These are phyloP conservation scores for Xyrauchen texanus DNA, from an alignment of 2,113 vertebrate genomes.

Conservation along the genomic window DNA sequence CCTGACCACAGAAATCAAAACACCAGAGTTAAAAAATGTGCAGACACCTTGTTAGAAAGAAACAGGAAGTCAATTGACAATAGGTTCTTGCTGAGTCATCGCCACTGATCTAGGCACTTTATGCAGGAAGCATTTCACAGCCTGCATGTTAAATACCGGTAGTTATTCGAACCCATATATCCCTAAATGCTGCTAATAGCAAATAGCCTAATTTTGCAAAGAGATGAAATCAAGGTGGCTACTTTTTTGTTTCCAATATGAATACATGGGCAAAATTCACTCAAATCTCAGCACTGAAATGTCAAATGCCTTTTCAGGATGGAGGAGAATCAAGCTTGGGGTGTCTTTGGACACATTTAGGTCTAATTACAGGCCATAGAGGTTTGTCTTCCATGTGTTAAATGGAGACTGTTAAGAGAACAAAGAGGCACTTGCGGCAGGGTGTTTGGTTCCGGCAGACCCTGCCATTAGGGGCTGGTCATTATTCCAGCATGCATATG, in stretches of 20 bases:
- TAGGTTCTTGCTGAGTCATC: constrained; percentile 57
- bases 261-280: too few species aligned
- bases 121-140: constrained; percentile 25
- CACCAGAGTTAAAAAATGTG: constrained; percentile 50
- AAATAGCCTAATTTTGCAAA: background rate
- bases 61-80: constrained; percentile 47
- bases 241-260: too few species aligned
- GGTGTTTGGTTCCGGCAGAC: constrained; percentile 43
- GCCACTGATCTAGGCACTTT: constrained; percentile 52
- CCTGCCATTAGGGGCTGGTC: constrained; percentile 59
- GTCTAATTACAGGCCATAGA: constrained; percentile 3
- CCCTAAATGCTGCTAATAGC: background rate
- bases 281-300: background rate
- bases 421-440: constrained; percentile 2
- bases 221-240: background rate
- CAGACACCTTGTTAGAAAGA: constrained; percentile 38
- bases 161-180: constrained; percentile 4
- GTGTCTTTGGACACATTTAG: background rate
- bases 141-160: constrained; percentile 17
- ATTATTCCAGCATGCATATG: constrained; percentile 62
- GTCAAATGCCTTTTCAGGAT: background rate
- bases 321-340: background rate
- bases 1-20: constrained; percentile 51
- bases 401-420: constrained; percentile 45
- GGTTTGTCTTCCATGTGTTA: constrained; percentile 33